phyloP scores from a whole-genome alignment of 2,888 invertebrate genomes.

The Mythimna albipuncta region DNA sequence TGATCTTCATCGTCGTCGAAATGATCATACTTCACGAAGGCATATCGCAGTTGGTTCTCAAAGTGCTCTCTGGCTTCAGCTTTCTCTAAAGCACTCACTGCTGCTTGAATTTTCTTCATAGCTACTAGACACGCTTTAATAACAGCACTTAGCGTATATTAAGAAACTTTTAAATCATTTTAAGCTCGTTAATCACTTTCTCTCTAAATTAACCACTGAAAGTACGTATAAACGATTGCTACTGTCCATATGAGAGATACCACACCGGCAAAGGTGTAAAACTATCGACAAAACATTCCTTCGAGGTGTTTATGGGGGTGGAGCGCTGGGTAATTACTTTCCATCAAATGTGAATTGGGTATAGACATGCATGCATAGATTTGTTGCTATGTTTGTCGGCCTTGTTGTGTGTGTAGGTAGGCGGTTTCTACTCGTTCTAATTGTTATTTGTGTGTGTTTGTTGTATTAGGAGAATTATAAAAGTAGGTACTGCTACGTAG shows the following conservation, averaged over 20 bases:
- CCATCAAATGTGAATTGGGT: slow-evolving; percentile 62
- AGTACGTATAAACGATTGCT: slow-evolving; percentile 37
- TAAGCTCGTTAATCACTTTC: background rate
- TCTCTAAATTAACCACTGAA: slow-evolving; percentile 16
- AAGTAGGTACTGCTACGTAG: too few relatives aligned
- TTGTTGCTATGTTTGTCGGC: slow-evolving; percentile 21
- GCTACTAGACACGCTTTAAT: slow-evolving; percentile 11
- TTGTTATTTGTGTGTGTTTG: background rate
- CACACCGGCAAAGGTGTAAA: slow-evolving; percentile 78
- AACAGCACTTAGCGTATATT: background rate
- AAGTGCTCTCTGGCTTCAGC: slow-evolving; percentile 84
- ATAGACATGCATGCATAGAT: slow-evolving; percentile 60
- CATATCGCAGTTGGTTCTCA: slow-evolving; percentile 84
- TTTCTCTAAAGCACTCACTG: slow-evolving; percentile 75
- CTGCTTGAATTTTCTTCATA: slow-evolving; percentile 61
- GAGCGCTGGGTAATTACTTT: slow-evolving; percentile 66
- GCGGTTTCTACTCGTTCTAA: background rate
- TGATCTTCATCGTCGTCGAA: slow-evolving; percentile 83
- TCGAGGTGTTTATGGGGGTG: slow-evolving; percentile 67
- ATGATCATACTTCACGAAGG: slow-evolving; percentile 83
- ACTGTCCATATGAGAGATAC: slow-evolving; percentile 63
- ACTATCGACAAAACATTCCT: slow-evolving; percentile 86
- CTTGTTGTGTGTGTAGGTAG: slow-evolving; percentile 7
- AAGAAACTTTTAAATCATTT: background rate
- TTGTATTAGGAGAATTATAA: background rate